Evolutionary conservation across 2,888 invertebrate genomes (phyloP).

Genomic region (Trilocha varians): DNA sequence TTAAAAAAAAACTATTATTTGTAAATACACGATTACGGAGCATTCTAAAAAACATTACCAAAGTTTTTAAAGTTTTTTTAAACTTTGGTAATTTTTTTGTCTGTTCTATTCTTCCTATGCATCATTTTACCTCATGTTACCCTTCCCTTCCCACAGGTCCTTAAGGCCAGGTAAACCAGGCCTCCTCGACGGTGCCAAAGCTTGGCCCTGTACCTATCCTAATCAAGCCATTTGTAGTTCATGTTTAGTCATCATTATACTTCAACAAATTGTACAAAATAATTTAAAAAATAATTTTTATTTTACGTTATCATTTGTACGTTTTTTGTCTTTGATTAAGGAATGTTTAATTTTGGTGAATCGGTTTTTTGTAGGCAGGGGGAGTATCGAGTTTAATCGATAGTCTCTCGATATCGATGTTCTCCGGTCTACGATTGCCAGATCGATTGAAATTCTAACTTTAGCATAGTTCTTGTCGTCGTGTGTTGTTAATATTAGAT

Average conservation of each 20-base stretch:
- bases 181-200: conserved; percentile 13
- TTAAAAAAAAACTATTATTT: not conserved
- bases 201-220: conserved; percentile 3
- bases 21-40: not conserved
- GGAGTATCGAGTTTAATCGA: not conserved
- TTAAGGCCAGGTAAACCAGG: conserved; percentile 9
- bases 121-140: conserved; percentile 4
- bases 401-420: not conserved
- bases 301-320: conserved; percentile 22
- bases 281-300: conserved; percentile 21
- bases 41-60: not conserved
- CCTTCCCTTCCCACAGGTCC: conserved; percentile 25
- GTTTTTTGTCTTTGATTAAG: conserved; percentile 2
- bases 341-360: not conserved
- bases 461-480: conserved; percentile 26
- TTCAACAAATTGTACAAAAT: conserved; percentile 30
- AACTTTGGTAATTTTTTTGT: not conserved
- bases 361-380: not conserved
- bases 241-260: conserved; percentile 5
- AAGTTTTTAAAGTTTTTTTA: not conserved
- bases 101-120: not conserved
- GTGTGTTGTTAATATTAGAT: conserved; percentile 29
- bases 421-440: not conserved
- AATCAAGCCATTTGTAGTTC: conserved; percentile 3
- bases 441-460: not conserved